A percentile compares a stretch with the other conserved stretches of the same genome.
These are phyloP conservation scores for Cantharis rufa DNA, from an alignment of 2,888 invertebrate species.

Conservation along the genomic window DNA sequence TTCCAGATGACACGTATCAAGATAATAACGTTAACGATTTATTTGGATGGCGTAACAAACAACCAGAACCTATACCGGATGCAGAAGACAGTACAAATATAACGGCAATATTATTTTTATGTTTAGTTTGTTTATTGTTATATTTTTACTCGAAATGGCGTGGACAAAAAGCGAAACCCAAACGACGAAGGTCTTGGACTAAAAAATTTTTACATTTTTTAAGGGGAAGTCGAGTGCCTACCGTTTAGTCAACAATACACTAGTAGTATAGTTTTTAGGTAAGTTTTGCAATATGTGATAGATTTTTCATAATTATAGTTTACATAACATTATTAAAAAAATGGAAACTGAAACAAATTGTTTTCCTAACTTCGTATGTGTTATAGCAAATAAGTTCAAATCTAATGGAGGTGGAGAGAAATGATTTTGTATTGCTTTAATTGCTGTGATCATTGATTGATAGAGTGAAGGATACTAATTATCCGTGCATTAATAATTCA, in stretches of 20 bases:
- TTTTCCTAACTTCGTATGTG: not conserved
- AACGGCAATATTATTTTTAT: constrained; percentile 49
- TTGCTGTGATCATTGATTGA: not conserved
- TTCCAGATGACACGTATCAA: constrained; percentile 56
- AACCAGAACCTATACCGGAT: constrained; percentile 52
- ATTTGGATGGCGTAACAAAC: constrained; percentile 61
- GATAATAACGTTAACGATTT: constrained; percentile 60
- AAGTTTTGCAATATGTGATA: constrained; percentile 1
- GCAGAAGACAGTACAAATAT: constrained; percentile 48
- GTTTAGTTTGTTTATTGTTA: constrained; percentile 47
- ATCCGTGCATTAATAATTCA: not conserved
- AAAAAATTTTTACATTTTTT: constrained; percentile 47
- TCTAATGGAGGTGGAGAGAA: not conserved
- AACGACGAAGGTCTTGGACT: constrained; percentile 50
- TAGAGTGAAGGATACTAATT: not conserved
- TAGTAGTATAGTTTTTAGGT: not conserved
- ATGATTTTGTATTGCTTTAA: not conserved
- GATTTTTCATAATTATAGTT: not conserved
- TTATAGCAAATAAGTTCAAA: not conserved
- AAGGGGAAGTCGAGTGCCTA: constrained; percentile 48
- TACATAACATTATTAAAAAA: not conserved
- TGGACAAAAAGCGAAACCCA: constrained; percentile 53
- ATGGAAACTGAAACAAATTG: not conserved
- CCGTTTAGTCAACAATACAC: constrained; percentile 33
- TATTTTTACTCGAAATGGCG: constrained; percentile 52